Evolutionary conservation across 2,797 vertebrate species (phyloP), one percentile per base, ranked within the genome.

Genomic region (Sebastes paucispinis): DNA sequence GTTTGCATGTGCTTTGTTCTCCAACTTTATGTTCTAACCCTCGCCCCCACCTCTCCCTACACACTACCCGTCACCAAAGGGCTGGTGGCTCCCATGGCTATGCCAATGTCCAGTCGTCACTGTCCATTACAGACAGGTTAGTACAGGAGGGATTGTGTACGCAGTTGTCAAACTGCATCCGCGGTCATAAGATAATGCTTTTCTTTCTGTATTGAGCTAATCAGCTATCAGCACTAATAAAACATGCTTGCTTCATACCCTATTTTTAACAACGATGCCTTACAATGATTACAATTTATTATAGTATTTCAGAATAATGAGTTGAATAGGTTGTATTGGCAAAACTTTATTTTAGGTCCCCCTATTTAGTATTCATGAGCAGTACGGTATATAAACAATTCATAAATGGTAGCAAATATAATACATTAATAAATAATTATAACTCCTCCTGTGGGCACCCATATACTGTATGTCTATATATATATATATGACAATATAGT

Each of bases 121-220:
- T 96, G 86, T 94, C 92, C 81, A 88, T 83, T 77, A 34, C 91
- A 64, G 93, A 96, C 94, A 96, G 95, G 96, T 96, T 79, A 95
- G 94, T 93, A 82, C 50, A 65, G 83, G 57, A 58, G 22, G 34
- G 25, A 20, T 11, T 22, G 8, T 63, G 32, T n/a, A 20, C 55
- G 31, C 27, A 27, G 0, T 25, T 29, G 13, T 64, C 55, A 27
- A 10, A 66, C 12, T 57, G n/a, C 29, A 50, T 9, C 39, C 54
- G 34, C 32, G 58, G n/a, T 24, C 31, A 22, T 1, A 43, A 64
- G 5, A 43, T 60, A 43, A 52, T 3, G 14, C 13, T 47, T 47
- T 34, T 29, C 34, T 31, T 16, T 58, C 18, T 71, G 4, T 7
- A 16, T 6, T 32, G 12, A 29, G 6, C 60, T 59, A 18, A 66